Percentiles rank a stretch among this genome's conserved stretches.
Conservation (phyloP, 2,113 vertebrate genomes). For the Saiga tatarica region DNA sequence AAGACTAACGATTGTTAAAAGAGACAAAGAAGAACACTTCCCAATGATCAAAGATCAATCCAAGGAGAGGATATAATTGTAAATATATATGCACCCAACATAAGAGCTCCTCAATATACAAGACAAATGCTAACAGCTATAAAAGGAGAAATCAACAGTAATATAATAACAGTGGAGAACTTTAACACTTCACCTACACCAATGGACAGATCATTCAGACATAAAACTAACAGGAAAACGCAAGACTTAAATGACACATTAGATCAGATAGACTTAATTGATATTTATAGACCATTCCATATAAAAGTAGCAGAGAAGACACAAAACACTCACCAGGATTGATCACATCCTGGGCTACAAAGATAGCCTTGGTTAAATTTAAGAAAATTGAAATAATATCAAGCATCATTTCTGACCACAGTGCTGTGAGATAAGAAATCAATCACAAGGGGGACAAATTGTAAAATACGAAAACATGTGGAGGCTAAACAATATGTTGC, state of each 20-base stretch:
- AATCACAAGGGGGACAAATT: neutral
- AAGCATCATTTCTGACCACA: neutral
- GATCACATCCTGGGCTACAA: neutral
- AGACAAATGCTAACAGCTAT: neutral
- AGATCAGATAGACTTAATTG: neutral
- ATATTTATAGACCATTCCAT: neutral
- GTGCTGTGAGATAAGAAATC: neutral
- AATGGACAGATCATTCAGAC: neutral
- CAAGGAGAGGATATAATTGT: neutral
- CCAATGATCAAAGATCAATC: neutral
- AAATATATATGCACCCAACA: neutral
- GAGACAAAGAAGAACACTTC: neutral
- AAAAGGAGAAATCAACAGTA: neutral
- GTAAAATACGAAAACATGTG: neutral
- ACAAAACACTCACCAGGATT: neutral
- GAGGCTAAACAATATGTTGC: neutral
- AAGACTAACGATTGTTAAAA: neutral
- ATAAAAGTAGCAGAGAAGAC: neutral
- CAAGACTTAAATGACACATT: neutral
- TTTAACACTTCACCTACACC: neutral
- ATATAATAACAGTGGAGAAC: neutral
- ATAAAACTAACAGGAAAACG: neutral
- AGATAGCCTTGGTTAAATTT: neutral
- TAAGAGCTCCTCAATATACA: neutral
- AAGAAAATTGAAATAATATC: neutral